phyloP scores from a whole-genome alignment of 2,888 invertebrate species.

The Harpalus rubripes region DNA sequence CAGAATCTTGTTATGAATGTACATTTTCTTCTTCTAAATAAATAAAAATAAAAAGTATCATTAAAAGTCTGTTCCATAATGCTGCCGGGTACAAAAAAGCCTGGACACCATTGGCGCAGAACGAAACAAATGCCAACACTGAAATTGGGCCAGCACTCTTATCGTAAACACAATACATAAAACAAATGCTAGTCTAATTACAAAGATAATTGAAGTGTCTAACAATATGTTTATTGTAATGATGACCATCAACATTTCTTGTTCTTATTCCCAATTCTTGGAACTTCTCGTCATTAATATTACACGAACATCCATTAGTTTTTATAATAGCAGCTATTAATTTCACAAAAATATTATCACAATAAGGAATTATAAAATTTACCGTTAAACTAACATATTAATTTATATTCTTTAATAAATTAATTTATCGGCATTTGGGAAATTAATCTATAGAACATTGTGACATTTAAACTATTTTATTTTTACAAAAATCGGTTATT shows the following conservation, averaged over 20 bases:
- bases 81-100: neutral
- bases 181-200: neutral
- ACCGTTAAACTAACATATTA: no score
- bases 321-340: neutral
- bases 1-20: constrained; percentile 67
- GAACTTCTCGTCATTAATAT: neutral
- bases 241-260: neutral
- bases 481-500: no score
- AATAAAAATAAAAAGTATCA: constrained; percentile 64
- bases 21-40: constrained; percentile 64
- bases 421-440: no score
- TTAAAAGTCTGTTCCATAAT: constrained; percentile 63
- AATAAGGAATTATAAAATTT: neutral
- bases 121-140: neutral
- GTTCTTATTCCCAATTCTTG: neutral
- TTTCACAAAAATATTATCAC: neutral
- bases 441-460: no score
- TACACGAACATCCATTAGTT: neutral
- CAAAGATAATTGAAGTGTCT: neutral
- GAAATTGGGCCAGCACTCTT: neutral
- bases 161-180: constrained; percentile 3
- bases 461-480: no score
- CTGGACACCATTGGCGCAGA: neutral
- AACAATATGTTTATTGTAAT: neutral
- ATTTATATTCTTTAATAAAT: no score